A percentile compares a stretch with the other conserved stretches of the same genome.
These are phyloP conservation scores for Panagrolaimus sp. DNA, from an alignment of 1,140 invertebrate species.

Conservation along the genomic window DNA sequence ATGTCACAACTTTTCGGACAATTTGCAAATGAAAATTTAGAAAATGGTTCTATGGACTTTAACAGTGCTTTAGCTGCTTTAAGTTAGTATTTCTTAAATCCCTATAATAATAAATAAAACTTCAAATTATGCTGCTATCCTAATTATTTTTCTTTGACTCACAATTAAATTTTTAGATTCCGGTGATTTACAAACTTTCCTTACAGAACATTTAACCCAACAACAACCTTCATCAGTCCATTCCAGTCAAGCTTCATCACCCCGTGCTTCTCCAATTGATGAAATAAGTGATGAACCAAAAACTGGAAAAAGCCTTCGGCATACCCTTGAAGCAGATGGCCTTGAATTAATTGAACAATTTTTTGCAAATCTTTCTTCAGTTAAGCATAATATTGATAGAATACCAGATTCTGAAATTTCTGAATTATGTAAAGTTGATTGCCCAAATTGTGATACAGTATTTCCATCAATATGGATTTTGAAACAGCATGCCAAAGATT, in stretches of 20 bases:
- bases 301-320: constrained; percentile 63
- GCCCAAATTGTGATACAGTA: constrained; percentile 81
- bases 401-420: constrained; percentile 60
- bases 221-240: not conserved
- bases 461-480: constrained; percentile 91
- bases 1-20: constrained; percentile 9
- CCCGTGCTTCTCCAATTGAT: constrained; percentile 1
- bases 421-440: constrained; percentile 71
- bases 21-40: constrained; percentile 1
- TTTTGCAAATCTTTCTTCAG: constrained; percentile 75
- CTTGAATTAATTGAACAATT: constrained; percentile 94
- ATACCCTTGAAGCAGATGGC: constrained; percentile 81
- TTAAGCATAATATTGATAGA: constrained; percentile 58
- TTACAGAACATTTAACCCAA: not conserved
- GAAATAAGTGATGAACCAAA: constrained; percentile 64
- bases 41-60: not conserved
- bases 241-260: not conserved
- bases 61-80: not conserved
- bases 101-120: too few species aligned
- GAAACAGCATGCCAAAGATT: constrained; percentile 85
- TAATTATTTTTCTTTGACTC: too few species aligned
- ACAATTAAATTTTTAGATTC: too few species aligned
- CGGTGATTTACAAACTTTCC: not conserved
- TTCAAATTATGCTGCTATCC: too few species aligned
- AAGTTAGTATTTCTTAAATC: not conserved